Base-by-base conservation (phyloP, 2,888 invertebrate genomes). In the Amphipoea lucens region DNA sequence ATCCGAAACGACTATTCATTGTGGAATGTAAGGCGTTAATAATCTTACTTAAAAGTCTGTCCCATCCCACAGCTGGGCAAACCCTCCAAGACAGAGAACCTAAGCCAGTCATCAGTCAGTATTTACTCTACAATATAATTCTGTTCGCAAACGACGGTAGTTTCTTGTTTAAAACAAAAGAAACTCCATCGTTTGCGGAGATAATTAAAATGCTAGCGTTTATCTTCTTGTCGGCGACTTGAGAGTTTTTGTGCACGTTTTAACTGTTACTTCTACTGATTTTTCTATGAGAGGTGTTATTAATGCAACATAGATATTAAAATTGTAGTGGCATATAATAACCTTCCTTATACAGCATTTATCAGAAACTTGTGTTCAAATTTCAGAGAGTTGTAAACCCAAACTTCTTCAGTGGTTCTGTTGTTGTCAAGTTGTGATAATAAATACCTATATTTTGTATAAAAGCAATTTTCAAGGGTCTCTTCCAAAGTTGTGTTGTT, bases 181-280 rank as follows among this genome's bases (percentile, higher is more conserved):
- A 74, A 85, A 70, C 67, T 75, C 17, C 76, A 66, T 63, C 69
- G 83, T 86, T 83, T 80, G 78, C 86, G 20, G 71, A 86, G 86
- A 83, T 86, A 86, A 86, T 86, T 86, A 80, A 86, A 86, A 86
- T 80, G 80, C 70, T 67, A 80, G 68, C 78, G 80, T 83, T 80
- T 83, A 79, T 86, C 86, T 79, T 77, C 48, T 76, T 62, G 78
- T 66, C 60, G 67, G 12, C 60, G 42, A 74, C 74, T 82, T 51
- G 42, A 65, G 48, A 72, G n/a, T 51, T 72, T 74, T 65, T 74
- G 29, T 74, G 45, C 54, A 60, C 40, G 17, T 76, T 71, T 84
- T 65, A 80, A 71, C 74, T 74, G 42, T 40, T 45, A 40, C 23
- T 51, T 74, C 1, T 72, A 29, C 45, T 60, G 4, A 20, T 70